Percentiles rank a stretch among this genome's conserved stretches.
These are phyloP conservation scores for Athrips mouffetella DNA, from an alignment of 2,888 invertebrate species.

Conservation along the genomic window DNA sequence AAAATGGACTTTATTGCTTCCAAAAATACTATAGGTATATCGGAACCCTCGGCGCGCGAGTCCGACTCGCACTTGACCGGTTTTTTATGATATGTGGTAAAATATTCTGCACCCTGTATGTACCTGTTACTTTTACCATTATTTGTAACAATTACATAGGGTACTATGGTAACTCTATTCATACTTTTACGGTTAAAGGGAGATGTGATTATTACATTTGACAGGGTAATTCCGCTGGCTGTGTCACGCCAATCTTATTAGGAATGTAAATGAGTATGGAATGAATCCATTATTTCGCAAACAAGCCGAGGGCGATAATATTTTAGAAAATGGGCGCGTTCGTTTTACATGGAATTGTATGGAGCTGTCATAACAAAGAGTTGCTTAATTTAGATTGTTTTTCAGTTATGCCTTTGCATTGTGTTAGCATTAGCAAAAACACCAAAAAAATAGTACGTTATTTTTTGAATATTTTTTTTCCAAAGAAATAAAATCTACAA, in stretches of 20 bases:
- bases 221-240: constrained; percentile 66
- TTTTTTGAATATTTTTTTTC: no score
- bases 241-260: constrained; percentile 70
- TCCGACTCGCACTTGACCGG: no score
- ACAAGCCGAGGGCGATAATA: constrained; percentile 63
- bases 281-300: constrained; percentile 77
- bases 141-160: neutral
- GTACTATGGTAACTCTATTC: neutral
- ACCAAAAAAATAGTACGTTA: neutral
- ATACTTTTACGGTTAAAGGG: constrained; percentile 27
- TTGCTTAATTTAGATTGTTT: neutral
- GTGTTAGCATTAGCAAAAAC: neutral
- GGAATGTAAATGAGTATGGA: constrained; percentile 75
- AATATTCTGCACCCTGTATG: no score
- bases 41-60: no score
- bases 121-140: no score
- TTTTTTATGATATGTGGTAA: no score
- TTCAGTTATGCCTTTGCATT: neutral
- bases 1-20: no score
- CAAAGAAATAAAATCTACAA: no score
- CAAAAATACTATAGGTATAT: no score
- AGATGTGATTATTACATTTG: constrained; percentile 64
- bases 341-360: constrained; percentile 31
- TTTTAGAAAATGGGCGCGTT: constrained; percentile 50
- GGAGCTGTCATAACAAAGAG: constrained; percentile 43